Percentiles rank a stretch among this genome's conserved stretches.
Conservation (phyloP, 1,140 invertebrate genomes). For the Drosophila paulistorum region DNA sequence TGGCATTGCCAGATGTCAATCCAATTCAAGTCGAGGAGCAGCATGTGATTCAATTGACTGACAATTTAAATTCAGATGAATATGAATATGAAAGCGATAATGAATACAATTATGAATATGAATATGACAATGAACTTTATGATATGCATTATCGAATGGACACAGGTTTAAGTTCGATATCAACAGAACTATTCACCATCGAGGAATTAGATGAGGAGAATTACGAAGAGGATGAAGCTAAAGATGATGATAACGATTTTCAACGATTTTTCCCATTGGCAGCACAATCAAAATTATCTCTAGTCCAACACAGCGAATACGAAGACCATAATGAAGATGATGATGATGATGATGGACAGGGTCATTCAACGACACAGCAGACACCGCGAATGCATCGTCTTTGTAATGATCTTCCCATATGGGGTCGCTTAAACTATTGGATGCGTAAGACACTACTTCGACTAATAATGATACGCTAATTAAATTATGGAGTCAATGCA, state of each 20-base stretch:
- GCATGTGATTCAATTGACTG: not conserved
- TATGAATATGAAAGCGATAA: not conserved
- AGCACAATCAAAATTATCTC: not conserved
- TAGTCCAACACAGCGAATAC: not conserved
- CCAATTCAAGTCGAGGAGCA: slow-evolving; percentile 9
- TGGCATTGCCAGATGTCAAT: not conserved
- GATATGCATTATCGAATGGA: not conserved
- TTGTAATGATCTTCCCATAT: not conserved
- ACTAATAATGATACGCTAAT: not conserved
- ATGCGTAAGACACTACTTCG: not conserved
- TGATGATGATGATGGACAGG: not conserved
- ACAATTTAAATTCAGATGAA: not conserved
- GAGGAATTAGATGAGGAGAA: not conserved
- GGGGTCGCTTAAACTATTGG: not conserved
- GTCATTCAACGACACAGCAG: not conserved
- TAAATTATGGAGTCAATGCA: not conserved
- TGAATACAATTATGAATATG: not conserved
- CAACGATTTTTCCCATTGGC: not conserved
- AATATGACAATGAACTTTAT: too few relatives aligned
- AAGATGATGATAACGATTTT: not conserved
- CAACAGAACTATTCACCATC: slow-evolving; percentile 3
- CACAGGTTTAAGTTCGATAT: not conserved
- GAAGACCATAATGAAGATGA: too few relatives aligned
- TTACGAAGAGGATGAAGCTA: not conserved
- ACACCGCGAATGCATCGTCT: not conserved